Base-by-base conservation (phyloP, 2,888 invertebrate species). In the Lithodes maja region DNA sequence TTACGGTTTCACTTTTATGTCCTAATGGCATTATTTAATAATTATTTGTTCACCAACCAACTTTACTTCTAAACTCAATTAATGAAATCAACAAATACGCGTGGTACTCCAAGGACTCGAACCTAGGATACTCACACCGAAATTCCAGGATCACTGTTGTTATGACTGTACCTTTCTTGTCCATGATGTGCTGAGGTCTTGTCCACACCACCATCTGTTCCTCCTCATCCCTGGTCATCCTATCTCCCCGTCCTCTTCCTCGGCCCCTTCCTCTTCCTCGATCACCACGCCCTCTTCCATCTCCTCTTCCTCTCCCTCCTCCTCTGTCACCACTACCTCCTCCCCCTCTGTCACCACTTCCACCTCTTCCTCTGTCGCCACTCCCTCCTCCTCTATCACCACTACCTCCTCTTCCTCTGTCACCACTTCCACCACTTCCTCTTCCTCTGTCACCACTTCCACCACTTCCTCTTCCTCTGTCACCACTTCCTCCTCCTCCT, bases 121-220 rank as follows among this genome's bases (percentile, higher is more conserved):
- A 33, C 33, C 33, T 33, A 33, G 33, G 33, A 33, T 33, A 33
- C 33, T 3, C 84, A 53, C 17, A n/a, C 2, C 49, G 3, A 15
- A 49, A 5, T 1, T 49, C 1, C 52, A 83, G 33, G 33, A n/a
- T 49, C n/a, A 15, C 49, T 15, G 9, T 53, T 17, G 2, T 3
- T 15, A 1, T 33, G 0, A 9, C 0, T 84, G 71, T 5, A 88
- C 88, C 88, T 75, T 81, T 89, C 81, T 89, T 89, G 77, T 80
- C 55, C 0, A 71, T 61, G 49, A 85, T 52, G 52, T 84, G 79
- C 7, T 74, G 80, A 3, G 88, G 88, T 53, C 84, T 53, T 7
- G 88, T 85, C 85, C 88, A 85, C 79, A 89, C 88, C 7, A 85
- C 81, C 81, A 69, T 50, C 68, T 84, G 81, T 7, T 55, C 77